Evolutionary conservation across 2,888 invertebrate species (phyloP).

Genomic region (Hoplodrina blanda): DNA sequence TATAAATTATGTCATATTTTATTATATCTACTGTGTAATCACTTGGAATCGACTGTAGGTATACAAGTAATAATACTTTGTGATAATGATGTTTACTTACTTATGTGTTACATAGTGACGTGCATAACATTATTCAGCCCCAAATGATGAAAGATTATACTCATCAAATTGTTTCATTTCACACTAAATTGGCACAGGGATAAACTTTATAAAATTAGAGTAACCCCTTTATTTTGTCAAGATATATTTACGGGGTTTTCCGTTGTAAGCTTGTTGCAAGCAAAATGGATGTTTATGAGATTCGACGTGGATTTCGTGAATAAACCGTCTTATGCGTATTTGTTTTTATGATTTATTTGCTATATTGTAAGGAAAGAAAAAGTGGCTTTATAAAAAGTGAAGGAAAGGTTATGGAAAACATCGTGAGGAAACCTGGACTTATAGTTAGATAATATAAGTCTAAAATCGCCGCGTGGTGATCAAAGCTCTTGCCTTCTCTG

Average conservation of each 20-base stretch:
- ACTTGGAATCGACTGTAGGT: too few species aligned
- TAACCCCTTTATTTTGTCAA: constrained; percentile 11
- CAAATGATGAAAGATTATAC: constrained; percentile 13
- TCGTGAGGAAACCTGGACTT: too few species aligned
- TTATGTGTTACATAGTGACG: neutral
- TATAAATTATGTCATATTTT: too few species aligned
- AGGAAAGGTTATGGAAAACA: neutral
- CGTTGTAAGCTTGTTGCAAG: constrained; percentile 36
- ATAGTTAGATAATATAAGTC: too few species aligned
- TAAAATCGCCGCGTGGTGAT: too few species aligned
- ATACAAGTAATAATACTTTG: too few species aligned
- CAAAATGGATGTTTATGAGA: constrained; percentile 37
- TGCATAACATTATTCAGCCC: neutral
- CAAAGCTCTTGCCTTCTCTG: too few species aligned
- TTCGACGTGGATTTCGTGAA: constrained; percentile 31
- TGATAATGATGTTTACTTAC: too few species aligned
- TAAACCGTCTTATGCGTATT: constrained; percentile 42
- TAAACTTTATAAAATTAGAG: constrained; percentile 4
- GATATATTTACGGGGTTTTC: constrained; percentile 14
- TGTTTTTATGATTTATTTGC: constrained; percentile 27
- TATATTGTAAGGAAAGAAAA: neutral
- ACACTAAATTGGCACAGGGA: constrained; percentile 6
- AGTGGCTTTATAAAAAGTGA: neutral
- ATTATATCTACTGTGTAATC: too few species aligned
- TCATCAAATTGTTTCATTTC: neutral